Evolutionary conservation across 2,797 vertebrate species (phyloP).

Genomic region (Acipenser oxyrinchus): DNA sequence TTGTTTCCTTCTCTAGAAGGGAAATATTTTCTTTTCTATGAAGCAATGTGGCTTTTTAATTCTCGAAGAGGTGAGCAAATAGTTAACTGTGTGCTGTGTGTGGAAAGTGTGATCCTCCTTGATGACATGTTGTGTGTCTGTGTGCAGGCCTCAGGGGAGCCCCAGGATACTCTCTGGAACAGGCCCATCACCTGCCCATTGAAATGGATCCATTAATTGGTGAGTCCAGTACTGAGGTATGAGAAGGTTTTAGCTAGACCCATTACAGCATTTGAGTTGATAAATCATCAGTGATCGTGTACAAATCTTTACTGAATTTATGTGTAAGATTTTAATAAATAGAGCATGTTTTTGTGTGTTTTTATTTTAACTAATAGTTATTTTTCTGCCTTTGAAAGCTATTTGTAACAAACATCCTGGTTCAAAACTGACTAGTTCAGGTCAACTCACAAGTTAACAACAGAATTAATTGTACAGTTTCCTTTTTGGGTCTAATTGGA

Average conservation of each 20-base stretch:
- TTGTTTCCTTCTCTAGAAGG: too few species aligned
- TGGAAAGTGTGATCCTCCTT: conserved; percentile 5
- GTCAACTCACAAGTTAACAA: too few species aligned
- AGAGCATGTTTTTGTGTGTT: too few species aligned
- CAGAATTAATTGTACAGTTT: too few species aligned
- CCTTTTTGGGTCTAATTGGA: too few species aligned
- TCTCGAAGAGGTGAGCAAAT: conserved; percentile 2
- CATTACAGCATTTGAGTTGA: not conserved
- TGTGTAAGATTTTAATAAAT: too few species aligned
- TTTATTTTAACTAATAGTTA: too few species aligned
- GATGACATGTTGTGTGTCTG: conserved; percentile 19
- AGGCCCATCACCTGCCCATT: conserved; percentile 95
- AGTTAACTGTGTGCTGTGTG: not conserved
- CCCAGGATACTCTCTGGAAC: conserved; percentile 93
- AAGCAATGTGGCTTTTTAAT: not conserved
- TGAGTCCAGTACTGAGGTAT: conserved; percentile 44
- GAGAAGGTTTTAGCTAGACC: not conserved
- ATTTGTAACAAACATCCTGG: too few species aligned
- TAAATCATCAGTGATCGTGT: not conserved
- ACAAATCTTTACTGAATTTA: too few species aligned
- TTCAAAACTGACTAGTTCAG: too few species aligned
- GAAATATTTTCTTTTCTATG: too few species aligned
- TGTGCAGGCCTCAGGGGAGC: conserved; percentile 83
- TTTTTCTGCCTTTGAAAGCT: too few species aligned
- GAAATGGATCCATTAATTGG: conserved; percentile 96